phyloP scores from a whole-genome alignment of 2,888 invertebrate genomes.

The Galeopsomyia nigrocyanea region DNA sequence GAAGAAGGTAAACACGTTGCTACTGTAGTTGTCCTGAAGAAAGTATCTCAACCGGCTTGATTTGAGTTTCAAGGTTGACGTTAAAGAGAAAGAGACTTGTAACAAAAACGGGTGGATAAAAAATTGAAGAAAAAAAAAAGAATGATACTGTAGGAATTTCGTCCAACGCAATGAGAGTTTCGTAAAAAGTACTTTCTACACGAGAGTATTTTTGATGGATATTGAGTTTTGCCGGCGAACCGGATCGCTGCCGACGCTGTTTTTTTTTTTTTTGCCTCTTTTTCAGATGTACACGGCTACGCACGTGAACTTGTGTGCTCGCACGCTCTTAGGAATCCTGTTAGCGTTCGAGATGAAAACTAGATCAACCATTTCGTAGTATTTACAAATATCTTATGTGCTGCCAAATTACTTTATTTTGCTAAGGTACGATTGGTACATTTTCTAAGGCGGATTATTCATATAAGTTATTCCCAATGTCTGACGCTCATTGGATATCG shows the following conservation, averaged over 20 bases:
- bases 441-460: no score
- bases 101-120: not conserved
- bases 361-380: no score
- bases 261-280: not conserved
- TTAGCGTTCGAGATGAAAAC: no score
- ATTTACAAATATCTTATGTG: no score
- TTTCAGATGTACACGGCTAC: not conserved
- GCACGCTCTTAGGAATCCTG: no score
- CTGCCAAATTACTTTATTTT: no score
- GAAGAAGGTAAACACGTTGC: conserved; percentile 45
- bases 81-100: not conserved
- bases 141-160: not conserved
- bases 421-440: no score
- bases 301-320: no score
- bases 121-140: not conserved
- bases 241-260: conserved; percentile 1
- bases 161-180: not conserved
- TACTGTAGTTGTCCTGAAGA: conserved; percentile 40
- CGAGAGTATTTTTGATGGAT: conserved; percentile 26
- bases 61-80: conserved; percentile 49
- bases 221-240: conserved; percentile 24
- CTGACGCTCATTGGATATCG: no score
- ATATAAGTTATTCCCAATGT: no score
- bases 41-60: conserved; percentile 50
- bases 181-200: conserved; percentile 32